Evolutionary conservation across 1,140 invertebrate genomes (phyloP).

Genomic region (Lordiphosa collinella): DNA sequence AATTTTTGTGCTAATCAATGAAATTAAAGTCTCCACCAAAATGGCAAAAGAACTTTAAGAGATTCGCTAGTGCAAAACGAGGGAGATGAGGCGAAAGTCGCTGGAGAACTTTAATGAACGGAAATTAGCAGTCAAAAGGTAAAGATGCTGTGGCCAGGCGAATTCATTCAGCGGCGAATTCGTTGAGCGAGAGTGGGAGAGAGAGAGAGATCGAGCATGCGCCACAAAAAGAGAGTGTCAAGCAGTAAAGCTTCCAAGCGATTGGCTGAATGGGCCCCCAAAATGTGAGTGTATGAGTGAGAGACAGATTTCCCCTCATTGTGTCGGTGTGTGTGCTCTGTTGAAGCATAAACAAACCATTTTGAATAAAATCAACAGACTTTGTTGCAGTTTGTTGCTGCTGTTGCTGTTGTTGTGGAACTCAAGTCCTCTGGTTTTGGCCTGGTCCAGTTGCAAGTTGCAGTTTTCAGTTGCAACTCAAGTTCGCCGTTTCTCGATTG

Average conservation of each 20-base stretch:
- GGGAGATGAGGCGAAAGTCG: slow-evolving; percentile 2
- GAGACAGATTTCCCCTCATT: not conserved
- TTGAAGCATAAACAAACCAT: slow-evolving; percentile 72
- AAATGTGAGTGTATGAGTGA: slow-evolving; percentile 10
- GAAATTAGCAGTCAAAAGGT: slow-evolving; percentile 76
- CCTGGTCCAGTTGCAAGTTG: slow-evolving; percentile 48
- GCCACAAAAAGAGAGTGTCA: slow-evolving; percentile 15
- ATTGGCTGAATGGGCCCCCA: slow-evolving; percentile 38
- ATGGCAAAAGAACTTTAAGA: slow-evolving; percentile 46
- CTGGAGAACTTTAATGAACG: slow-evolving; percentile 75
- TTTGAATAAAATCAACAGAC: slow-evolving; percentile 72
- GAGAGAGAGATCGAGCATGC: slow-evolving; percentile 35
- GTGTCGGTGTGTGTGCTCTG: slow-evolving; percentile 19
- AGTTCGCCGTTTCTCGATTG: slow-evolving; percentile 46
- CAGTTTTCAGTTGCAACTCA: slow-evolving; percentile 68
- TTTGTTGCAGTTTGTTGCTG: slow-evolving; percentile 7
- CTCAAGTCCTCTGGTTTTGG: slow-evolving; percentile 23
- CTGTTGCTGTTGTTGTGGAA: slow-evolving; percentile 11
- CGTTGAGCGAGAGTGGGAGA: slow-evolving; percentile 5
- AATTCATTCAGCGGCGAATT: slow-evolving; percentile 32
- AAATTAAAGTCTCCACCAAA: slow-evolving; percentile 61
- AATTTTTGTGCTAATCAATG: slow-evolving; percentile 74
- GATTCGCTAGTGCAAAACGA: not conserved
- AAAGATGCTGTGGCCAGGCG: slow-evolving; percentile 42
- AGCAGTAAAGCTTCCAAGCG: slow-evolving; percentile 47